A percentile compares a stretch with the other conserved stretches of the same genome.
Conservation (phyloP, 1,140 invertebrate species). For the Pemphigus obesinymphae region DNA sequence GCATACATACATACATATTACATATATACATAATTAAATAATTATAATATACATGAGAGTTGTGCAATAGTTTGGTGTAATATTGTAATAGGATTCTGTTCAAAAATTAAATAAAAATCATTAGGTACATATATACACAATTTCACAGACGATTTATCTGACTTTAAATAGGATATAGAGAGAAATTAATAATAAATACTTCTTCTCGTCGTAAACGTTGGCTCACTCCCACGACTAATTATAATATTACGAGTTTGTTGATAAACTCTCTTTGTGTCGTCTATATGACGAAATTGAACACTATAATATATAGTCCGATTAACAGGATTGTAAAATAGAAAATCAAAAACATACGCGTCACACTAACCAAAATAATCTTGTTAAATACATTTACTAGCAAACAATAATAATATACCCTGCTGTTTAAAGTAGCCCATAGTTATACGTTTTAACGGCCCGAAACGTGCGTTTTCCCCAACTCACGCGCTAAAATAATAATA, state of each 20-base stretch:
- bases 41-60: background rate
- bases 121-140: background rate
- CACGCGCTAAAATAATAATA: background rate
- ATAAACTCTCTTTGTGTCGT: background rate
- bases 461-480: background rate
- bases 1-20: background rate
- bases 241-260: background rate
- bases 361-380: background rate
- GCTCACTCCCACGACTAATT: background rate
- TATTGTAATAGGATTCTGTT: background rate
- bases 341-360: background rate
- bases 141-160: background rate
- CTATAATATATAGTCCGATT: background rate
- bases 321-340: background rate
- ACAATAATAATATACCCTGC: background rate
- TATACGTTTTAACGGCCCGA: background rate
- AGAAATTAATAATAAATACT: background rate
- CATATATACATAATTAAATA: background rate
- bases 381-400: background rate
- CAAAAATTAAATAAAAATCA: background rate
- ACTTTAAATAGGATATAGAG: background rate
- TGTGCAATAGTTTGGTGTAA: background rate
- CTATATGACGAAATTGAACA: background rate
- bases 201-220: background rate
- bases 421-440: background rate